Evolutionary conservation across 2,797 vertebrate species (phyloP).

Genomic region (Novumbra hubbsi): DNA sequence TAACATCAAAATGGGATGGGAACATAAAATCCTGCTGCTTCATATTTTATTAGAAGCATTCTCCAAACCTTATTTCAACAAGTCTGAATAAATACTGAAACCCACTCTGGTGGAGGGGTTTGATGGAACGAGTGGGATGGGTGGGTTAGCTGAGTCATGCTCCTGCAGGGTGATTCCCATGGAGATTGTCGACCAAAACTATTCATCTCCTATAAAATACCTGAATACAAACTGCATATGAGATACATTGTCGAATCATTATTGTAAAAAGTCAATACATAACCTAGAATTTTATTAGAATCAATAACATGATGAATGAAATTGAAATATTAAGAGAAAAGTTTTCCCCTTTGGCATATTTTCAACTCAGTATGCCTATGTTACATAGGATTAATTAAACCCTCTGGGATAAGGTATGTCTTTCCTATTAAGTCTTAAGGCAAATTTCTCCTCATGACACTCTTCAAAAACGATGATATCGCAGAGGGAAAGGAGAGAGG

Average conservation of each 20-base stretch:
- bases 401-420: not conserved
- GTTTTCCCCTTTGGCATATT: not conserved
- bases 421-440: not conserved
- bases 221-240: not conserved
- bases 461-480: conserved; percentile 6
- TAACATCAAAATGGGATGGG: too few relatives aligned
- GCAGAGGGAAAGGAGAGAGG: conserved; percentile 14
- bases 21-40: too few relatives aligned
- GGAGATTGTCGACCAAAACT: too few relatives aligned
- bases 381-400: not conserved
- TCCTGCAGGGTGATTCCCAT: too few relatives aligned
- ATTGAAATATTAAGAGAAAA: not conserved
- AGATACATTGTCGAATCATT: not conserved
- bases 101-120: too few relatives aligned
- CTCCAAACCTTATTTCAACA: too few relatives aligned
- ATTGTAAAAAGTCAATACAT: not conserved
- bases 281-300: not conserved
- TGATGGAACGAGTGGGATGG: too few relatives aligned
- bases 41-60: too few relatives aligned
- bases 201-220: too few relatives aligned
- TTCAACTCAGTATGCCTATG: not conserved
- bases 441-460: not conserved
- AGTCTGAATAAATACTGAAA: too few relatives aligned
- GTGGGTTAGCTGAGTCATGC: too few relatives aligned
- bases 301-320: not conserved